phyloP scores from a whole-genome alignment of 2,113 vertebrate genomes.

The Phyllostomus hastatus region DNA sequence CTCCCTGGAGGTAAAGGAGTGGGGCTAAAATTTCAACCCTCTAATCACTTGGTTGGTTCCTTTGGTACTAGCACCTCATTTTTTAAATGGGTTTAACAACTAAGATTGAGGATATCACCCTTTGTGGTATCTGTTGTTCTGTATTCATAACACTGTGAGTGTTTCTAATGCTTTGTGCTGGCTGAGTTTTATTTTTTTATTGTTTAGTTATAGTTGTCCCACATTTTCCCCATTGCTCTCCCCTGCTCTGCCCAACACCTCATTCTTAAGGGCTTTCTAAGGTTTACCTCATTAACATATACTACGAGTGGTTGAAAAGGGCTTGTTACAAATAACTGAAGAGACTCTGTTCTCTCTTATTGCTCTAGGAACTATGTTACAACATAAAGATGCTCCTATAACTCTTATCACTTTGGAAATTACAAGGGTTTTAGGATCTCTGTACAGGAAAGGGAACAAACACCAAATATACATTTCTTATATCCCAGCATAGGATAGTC shows the following conservation, averaged over 20 bases:
- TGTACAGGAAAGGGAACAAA: not conserved
- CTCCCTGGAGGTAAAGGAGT: not conserved
- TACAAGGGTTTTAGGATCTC: not conserved
- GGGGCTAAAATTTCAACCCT: not conserved
- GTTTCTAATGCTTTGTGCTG: not conserved
- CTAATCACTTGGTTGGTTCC: not conserved
- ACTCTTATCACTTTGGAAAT: not conserved
- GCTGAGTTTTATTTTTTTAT: not conserved
- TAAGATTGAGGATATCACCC: not conserved
- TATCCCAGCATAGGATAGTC: not conserved
- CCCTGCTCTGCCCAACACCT: not conserved
- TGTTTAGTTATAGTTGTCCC: too few relatives aligned
- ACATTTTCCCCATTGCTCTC: too few relatives aligned
- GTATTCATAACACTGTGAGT: not conserved
- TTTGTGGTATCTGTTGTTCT: not conserved
- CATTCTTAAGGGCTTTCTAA: not conserved
- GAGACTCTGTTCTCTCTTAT: not conserved
- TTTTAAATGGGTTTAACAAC: not conserved
- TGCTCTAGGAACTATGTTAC: not conserved
- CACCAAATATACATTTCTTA: not conserved
- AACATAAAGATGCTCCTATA: not conserved
- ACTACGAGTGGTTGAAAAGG: not conserved
- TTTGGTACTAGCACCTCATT: not conserved
- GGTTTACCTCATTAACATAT: not conserved
- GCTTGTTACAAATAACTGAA: not conserved